These are phyloP conservation scores for Mellilla xanthometata DNA, from an alignment of 2,888 invertebrate genomes.

Conservation along the genomic window DNA sequence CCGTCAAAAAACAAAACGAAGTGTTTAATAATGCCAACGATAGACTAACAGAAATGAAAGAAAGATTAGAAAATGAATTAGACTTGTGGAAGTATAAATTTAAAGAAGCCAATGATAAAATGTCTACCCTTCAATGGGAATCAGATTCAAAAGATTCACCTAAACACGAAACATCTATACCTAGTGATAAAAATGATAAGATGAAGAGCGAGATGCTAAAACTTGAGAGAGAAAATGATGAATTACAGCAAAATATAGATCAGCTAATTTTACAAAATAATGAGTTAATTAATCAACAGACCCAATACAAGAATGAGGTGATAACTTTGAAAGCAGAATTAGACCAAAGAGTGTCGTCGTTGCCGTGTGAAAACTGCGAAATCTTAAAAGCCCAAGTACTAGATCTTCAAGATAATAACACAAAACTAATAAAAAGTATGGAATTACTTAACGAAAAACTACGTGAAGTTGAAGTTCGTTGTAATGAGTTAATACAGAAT, in stretches of 20 bases:
- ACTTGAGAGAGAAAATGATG: conserved; percentile 74
- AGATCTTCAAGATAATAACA: conserved; percentile 42
- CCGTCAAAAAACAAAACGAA: conserved; percentile 87
- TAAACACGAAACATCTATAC: conserved; percentile 31
- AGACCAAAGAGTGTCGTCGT: conserved; percentile 29
- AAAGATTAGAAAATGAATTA: conserved; percentile 90
- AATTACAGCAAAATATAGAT: conserved; percentile 60
- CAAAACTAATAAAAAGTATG: conserved; percentile 39
- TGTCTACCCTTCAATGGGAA: conserved; percentile 72
- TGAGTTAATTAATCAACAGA: conserved; percentile 47
- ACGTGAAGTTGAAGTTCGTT: conserved; percentile 37
- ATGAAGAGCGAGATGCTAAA: conserved; percentile 57
- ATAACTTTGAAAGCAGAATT: conserved; percentile 52
- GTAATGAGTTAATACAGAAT: conserved; percentile 39
- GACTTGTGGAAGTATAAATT: conserved; percentile 88
- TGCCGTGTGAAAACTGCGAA: conserved; percentile 43
- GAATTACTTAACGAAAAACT: conserved; percentile 38
- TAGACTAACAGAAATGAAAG: conserved; percentile 90
- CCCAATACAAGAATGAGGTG: conserved; percentile 53
- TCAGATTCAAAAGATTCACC: conserved; percentile 49
- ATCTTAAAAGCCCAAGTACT: conserved; percentile 46
- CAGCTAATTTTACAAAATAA: conserved; percentile 59
- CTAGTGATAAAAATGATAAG: conserved; percentile 31
- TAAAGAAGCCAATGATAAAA: conserved; percentile 86
- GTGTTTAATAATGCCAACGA: conserved; percentile 89